phyloP scores from a whole-genome alignment of 2,113 vertebrate species.

The Formicarius rufipectus region DNA sequence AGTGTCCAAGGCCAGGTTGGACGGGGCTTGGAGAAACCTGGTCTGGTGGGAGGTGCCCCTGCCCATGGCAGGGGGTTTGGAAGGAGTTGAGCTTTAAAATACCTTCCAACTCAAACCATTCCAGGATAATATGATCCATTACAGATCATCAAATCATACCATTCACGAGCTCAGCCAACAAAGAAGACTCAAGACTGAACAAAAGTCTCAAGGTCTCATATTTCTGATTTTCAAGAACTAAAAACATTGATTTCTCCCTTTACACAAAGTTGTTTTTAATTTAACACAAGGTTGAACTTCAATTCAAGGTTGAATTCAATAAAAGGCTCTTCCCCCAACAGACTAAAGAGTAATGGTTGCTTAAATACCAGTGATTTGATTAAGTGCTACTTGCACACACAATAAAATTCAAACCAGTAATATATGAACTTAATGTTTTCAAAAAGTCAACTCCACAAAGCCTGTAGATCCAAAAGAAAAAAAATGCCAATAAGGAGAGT shows the following conservation, averaged over 20 bases:
- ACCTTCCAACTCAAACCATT: not conserved
- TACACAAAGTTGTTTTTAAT: not conserved
- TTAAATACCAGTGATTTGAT: not conserved
- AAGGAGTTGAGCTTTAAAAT: not conserved
- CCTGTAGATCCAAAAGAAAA: not conserved
- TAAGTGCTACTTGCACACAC: not conserved
- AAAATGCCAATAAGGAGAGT: not conserved
- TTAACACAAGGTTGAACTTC: not conserved
- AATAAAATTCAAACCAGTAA: not conserved
- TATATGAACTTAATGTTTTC: not conserved
- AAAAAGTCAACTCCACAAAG: not conserved
- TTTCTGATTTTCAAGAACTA: not conserved
- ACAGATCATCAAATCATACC: not conserved
- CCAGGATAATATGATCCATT: not conserved
- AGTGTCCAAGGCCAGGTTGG: not conserved
- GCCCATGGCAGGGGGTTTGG: no score
- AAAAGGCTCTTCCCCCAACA: no score
- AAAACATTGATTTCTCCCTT: not conserved
- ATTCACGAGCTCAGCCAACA: not conserved
- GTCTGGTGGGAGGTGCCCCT: not conserved
- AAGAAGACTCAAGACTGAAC: not conserved
- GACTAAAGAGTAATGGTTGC: not conserved
- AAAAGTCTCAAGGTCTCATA: not conserved
- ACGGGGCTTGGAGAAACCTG: fast-evolving
- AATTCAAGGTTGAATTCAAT: no score